These are phyloP conservation scores for Notolabrus celidotus DNA, from an alignment of 2,797 vertebrate species.

Conservation along the genomic window DNA sequence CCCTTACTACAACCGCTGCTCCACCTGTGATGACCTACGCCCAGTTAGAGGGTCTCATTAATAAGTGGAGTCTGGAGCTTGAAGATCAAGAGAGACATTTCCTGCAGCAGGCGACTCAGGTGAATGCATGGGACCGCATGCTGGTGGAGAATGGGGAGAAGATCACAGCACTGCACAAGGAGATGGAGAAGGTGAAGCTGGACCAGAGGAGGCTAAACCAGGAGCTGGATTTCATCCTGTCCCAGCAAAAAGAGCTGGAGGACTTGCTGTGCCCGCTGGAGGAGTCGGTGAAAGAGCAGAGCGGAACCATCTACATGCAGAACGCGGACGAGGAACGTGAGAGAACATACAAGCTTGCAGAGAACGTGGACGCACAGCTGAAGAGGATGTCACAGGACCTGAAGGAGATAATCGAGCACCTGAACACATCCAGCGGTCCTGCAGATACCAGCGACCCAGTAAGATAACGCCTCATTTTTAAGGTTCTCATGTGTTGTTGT, in stretches of 20 bases:
- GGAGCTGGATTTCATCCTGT: conserved; percentile 97
- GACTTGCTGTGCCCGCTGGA: conserved; percentile 93
- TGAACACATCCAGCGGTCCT: conserved; percentile 89
- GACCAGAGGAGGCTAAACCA: conserved; percentile 97
- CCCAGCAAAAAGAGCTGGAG: conserved; percentile 98
- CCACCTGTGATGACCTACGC: conserved; percentile 92
- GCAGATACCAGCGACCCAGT: conserved; percentile 90
- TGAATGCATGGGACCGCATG: conserved; percentile 95
- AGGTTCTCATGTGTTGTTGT: too few species aligned
- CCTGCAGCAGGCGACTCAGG: conserved; percentile 96
- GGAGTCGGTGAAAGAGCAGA: conserved; percentile 96
- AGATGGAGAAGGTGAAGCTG: conserved; percentile 98
- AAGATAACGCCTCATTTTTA: conserved; percentile 28
- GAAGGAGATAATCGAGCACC: conserved; percentile 92
- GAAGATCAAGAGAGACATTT: conserved; percentile 98
- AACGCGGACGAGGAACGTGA: conserved; percentile 97
- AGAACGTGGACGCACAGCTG: conserved; percentile 92
- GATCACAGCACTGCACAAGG: conserved; percentile 94
- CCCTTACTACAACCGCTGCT: conserved; percentile 31
- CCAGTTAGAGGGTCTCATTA: conserved; percentile 95
- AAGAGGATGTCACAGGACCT: conserved; percentile 95
- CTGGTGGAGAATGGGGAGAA: conserved; percentile 97
- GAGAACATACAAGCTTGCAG: conserved; percentile 94
- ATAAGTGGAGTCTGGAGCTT: conserved; percentile 98
- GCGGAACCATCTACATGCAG: conserved; percentile 96